phyloP scores from a whole-genome alignment of 2,888 invertebrate species.

The Argyra leucocephala region DNA sequence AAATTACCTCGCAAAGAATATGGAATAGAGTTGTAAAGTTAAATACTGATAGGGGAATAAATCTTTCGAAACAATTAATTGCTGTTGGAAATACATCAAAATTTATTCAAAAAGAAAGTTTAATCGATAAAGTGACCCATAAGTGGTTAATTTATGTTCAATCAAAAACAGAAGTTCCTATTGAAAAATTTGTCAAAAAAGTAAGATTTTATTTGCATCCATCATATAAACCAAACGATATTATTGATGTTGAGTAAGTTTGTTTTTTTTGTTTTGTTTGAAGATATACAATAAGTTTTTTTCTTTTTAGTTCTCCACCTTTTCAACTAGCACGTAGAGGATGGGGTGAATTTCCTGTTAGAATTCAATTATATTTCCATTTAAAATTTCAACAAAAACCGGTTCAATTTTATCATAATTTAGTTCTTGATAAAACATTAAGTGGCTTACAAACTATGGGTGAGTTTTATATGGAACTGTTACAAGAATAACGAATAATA shows the following conservation, averaged over 20 bases:
- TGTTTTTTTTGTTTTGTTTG: too few relatives aligned
- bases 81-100: slow-evolving; percentile 68
- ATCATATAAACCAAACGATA: slow-evolving; percentile 78
- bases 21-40: slow-evolving; percentile 38
- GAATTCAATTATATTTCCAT: slow-evolving; percentile 69
- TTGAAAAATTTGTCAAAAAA: slow-evolving; percentile 57
- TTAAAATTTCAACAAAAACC: slow-evolving; percentile 63
- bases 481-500: background rate
- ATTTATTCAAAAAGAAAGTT: slow-evolving; percentile 59
- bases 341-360: slow-evolving; percentile 86
- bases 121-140: slow-evolving; percentile 62
- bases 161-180: slow-evolving; percentile 53
- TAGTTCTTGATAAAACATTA: slow-evolving; percentile 70
- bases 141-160: slow-evolving; percentile 87
- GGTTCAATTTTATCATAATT: slow-evolving; percentile 65
- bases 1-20: slow-evolving; percentile 41
- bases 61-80: slow-evolving; percentile 49
- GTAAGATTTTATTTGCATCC: slow-evolving; percentile 74
- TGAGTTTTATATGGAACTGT: slow-evolving; percentile 29
- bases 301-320: slow-evolving; percentile 54
- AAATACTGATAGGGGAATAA: slow-evolving; percentile 47
- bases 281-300: slow-evolving; percentile 11
- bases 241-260: slow-evolving; percentile 64
- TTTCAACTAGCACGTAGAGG: slow-evolving; percentile 77
- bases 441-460: slow-evolving; percentile 76